phyloP scores from a whole-genome alignment of 2,113 vertebrate genomes.

The Vanacampus margaritifer region DNA sequence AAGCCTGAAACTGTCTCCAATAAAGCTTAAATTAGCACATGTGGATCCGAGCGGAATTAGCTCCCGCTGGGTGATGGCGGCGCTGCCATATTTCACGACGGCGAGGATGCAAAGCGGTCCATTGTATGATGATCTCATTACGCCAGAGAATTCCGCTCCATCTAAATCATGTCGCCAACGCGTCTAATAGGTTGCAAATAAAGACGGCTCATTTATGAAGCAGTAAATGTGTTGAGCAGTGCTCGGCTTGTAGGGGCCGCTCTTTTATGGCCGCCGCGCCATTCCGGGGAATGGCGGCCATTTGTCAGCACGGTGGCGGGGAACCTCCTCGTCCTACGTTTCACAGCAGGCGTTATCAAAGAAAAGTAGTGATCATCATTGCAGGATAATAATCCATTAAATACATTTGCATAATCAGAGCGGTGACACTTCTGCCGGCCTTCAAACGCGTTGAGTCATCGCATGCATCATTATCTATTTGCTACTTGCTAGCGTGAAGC shows the following conservation, averaged over 20 bases:
- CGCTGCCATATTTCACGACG: conserved; percentile 38
- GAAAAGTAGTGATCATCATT: conserved; percentile 42
- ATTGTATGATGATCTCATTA: conserved; percentile 56
- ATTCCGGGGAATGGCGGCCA: conserved; percentile 34
- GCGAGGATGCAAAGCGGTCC: conserved; percentile 46
- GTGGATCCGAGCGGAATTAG: conserved; percentile 44
- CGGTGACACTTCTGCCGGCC: conserved; percentile 42
- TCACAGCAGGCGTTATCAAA: conserved; percentile 22
- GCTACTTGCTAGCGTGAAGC: conserved; percentile 31
- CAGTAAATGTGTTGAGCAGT: conserved; percentile 52
- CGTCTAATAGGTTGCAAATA: conserved; percentile 57
- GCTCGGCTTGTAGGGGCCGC: conserved; percentile 25
- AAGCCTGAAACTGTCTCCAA: conserved; percentile 29
- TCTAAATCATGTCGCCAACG: conserved; percentile 48
- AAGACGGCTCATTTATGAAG: conserved; percentile 55
- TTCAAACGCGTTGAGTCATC: conserved; percentile 45
- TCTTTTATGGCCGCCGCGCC: conserved; percentile 28
- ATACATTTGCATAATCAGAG: conserved; percentile 60
- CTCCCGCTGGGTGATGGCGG: conserved; percentile 30
- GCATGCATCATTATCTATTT: conserved; percentile 47
- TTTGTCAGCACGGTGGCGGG: conserved; percentile 37
- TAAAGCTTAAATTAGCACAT: conserved; percentile 40
- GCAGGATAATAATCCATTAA: conserved; percentile 51
- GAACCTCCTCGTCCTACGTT: conserved; percentile 24
- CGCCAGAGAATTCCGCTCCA: conserved; percentile 35